Evolutionary conservation across 1,140 invertebrate species (phyloP), one percentile per base, ranked within the genome.

Genomic region (Zaprionus davidi): DNA sequence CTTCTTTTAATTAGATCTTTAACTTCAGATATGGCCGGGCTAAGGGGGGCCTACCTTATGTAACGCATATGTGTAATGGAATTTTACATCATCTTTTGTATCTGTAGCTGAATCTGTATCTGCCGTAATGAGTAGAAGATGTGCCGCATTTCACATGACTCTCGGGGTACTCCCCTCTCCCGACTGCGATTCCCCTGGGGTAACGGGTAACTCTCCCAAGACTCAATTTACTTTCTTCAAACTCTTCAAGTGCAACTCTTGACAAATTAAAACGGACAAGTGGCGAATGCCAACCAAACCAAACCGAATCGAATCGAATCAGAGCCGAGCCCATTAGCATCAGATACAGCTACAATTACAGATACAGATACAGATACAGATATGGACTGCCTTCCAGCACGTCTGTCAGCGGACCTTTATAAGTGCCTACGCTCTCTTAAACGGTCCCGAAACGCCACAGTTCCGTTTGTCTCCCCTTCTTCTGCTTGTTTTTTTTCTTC

Each of bases 231-330:
- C 84, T 88, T 88, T 88, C 84, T 75, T 84, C 12, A 56, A 26
- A n/a, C 53, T 88, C 31, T 34, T 34, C 85, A 90, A 88, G 84
- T 88, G 81, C 84, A 84, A 81, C 84, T 90, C 84, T 88, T 83
- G 78, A 88, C 85, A 88, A 88, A 90, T 90, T 88, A 84, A 88
- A 90, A 72, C 58, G 59, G 63, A 78, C 82, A 88, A 88, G 84
- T 90, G 84, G 85, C 68, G 73, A 79, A 76, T 71, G 77, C 77
- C 77, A 79, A 38, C 70, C 69, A 79, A 82, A 84, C 82, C 83
- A 82, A 78, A 82, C 31, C 41, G 28, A 46, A 9, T 46, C 55
- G 58, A 56, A 22, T 55, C 17, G 60, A 67, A 36, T 28, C 49
- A 55, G 36, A 70, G 64, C 63, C 76, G 36, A 71, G 71, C 67